phyloP scores from a whole-genome alignment of 1,140 invertebrate species.

The Pseudomyrmex flavicornis region DNA sequence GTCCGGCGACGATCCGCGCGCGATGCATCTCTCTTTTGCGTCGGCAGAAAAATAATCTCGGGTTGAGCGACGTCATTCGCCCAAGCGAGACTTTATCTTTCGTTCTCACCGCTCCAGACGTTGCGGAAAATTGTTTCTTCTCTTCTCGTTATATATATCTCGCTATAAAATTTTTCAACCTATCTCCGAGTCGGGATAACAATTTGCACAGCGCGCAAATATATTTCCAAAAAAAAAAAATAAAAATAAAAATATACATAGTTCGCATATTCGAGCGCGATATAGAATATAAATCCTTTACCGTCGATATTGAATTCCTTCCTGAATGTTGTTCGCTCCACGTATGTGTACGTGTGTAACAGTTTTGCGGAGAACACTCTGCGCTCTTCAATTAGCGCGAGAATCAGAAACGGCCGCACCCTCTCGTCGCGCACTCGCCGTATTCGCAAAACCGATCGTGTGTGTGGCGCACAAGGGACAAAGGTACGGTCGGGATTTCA shows the following conservation, averaged over 20 bases:
- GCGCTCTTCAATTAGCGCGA: conserved; percentile 31
- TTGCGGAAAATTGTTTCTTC: conserved; percentile 18
- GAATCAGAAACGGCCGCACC: conserved; percentile 29
- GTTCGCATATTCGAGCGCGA: too few relatives aligned
- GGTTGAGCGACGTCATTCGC: not conserved
- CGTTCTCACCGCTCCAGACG: not conserved
- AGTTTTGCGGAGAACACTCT: conserved; percentile 29
- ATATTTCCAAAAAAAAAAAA: not conserved
- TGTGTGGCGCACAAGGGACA: conserved; percentile 25
- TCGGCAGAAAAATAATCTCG: conserved; percentile 14
- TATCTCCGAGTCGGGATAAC: not conserved
- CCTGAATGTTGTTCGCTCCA: conserved; percentile 13
- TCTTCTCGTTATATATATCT: too few relatives aligned
- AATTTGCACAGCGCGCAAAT: not conserved
- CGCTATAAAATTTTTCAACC: not conserved
- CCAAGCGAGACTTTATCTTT: conserved; percentile 31
- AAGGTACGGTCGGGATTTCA: conserved; percentile 28
- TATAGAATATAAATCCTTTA: not conserved
- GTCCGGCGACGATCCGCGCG: not conserved
- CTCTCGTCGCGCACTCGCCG: conserved; percentile 22
- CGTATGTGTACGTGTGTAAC: not conserved
- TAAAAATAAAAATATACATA: too few relatives aligned
- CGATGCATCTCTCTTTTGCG: not conserved
- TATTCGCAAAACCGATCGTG: conserved; percentile 34
- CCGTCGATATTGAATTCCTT: conserved; percentile 15